Conservation (phyloP, 2,113 vertebrate species). For the Platysteira castanea region DNA sequence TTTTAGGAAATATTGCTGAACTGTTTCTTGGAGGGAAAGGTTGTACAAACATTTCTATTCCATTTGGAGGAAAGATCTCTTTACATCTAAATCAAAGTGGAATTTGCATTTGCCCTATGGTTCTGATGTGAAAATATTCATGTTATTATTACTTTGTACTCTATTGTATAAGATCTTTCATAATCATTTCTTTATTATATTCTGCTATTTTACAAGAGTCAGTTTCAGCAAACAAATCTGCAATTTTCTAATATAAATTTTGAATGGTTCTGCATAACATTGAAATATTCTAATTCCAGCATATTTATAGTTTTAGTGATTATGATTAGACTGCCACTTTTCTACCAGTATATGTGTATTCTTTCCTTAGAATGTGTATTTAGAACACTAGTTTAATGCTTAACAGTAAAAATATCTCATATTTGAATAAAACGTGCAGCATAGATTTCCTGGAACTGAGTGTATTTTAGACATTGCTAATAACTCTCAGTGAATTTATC, state of each 20-base stretch:
- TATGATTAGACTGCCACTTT: neutral
- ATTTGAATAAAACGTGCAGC: neutral
- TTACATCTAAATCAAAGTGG: neutral
- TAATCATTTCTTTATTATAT: neutral
- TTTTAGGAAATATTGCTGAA: neutral
- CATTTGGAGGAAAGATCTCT: neutral
- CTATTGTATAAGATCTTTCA: neutral
- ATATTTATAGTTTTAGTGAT: neutral
- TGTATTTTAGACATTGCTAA: neutral
- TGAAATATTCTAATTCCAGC: neutral
- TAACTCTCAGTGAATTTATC: neutral
- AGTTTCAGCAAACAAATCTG: neutral
- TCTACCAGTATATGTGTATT: neutral
- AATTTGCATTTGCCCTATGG: neutral
- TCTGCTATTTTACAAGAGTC: neutral
- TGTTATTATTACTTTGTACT: neutral
- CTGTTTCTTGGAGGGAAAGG: neutral
- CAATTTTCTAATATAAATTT: neutral
- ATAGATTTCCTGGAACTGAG: neutral
- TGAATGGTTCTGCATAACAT: neutral
- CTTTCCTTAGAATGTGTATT: neutral
- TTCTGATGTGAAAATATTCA: neutral
- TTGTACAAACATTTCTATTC: neutral
- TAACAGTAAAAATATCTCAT: neutral
- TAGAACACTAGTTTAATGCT: neutral